Evolutionary conservation across 2,888 invertebrate genomes (phyloP).

Genomic region (Metalampra italica): DNA sequence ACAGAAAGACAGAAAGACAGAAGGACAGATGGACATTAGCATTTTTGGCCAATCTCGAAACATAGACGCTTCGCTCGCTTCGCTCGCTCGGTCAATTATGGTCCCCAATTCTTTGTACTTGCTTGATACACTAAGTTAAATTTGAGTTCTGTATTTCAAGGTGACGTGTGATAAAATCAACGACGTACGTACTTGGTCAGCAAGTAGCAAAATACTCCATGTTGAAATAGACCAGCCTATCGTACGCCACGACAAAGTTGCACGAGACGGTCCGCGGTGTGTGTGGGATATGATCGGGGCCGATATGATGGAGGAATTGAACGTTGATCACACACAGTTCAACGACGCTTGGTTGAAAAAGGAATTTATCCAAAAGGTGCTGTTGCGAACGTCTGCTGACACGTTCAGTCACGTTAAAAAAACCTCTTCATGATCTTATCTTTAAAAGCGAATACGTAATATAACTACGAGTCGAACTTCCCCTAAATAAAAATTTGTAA

Average conservation of each 20-base stretch:
- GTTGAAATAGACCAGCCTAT: constrained; percentile 52
- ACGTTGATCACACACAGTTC: constrained; percentile 50
- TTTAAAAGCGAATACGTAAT: too few relatives aligned
- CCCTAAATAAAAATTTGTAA: too few relatives aligned
- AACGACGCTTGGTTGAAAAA: constrained; percentile 61
- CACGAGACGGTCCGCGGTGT: constrained; percentile 16
- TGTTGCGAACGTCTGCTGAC: not conserved
- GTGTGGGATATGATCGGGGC: constrained; percentile 38
- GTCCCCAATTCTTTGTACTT: too few relatives aligned
- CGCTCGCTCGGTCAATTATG: too few relatives aligned
- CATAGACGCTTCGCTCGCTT: too few relatives aligned
- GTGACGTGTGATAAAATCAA: constrained; percentile 47
- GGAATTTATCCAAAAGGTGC: constrained; percentile 58
- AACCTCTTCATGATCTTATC: too few relatives aligned
- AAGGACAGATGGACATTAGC: too few relatives aligned
- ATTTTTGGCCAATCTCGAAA: too few relatives aligned
- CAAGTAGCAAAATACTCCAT: constrained; percentile 53
- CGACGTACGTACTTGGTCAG: constrained; percentile 52
- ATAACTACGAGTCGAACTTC: too few relatives aligned
- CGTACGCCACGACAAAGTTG: constrained; percentile 30
- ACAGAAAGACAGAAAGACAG: too few relatives aligned
- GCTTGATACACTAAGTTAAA: too few relatives aligned
- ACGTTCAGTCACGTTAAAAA: too few relatives aligned
- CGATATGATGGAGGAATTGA: constrained; percentile 31
- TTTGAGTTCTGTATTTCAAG: constrained; percentile 21